Evolutionary conservation across 1,140 invertebrate species (phyloP).

Genomic region (Drosophila repleta): DNA sequence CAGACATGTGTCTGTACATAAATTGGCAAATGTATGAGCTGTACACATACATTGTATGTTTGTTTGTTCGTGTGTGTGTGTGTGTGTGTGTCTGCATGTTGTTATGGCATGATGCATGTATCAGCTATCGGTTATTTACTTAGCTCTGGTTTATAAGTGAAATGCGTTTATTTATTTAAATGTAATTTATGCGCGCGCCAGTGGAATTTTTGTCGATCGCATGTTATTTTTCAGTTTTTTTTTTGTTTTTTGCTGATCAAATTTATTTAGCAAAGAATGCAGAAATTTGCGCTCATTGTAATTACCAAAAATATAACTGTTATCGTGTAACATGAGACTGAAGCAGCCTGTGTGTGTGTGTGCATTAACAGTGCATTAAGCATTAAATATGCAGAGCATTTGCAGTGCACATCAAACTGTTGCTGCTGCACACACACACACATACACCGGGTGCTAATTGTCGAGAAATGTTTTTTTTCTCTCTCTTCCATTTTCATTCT

Average conservation of each 20-base stretch:
- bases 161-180: constrained; percentile 65
- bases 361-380: neutral
- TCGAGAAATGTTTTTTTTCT: constrained; percentile 22
- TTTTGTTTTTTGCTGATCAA: constrained; percentile 18
- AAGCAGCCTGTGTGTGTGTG: neutral
- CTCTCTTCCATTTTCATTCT: neutral
- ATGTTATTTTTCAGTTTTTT: constrained; percentile 16
- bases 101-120: constrained; percentile 32
- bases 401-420: constrained; percentile 28
- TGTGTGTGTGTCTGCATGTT: neutral
- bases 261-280: constrained; percentile 27
- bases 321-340: neutral
- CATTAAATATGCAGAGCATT: neutral
- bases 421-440: constrained; percentile 10
- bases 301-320: constrained; percentile 30
- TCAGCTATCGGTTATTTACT: constrained; percentile 42
- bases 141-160: constrained; percentile 40
- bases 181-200: constrained; percentile 53
- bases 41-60: constrained; percentile 1
- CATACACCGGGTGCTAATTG: constrained; percentile 38
- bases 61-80: too few species aligned
- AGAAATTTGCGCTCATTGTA: constrained; percentile 27
- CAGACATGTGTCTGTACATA: constrained; percentile 1
- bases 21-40: constrained; percentile 2
- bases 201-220: constrained; percentile 39